Base-by-base conservation (phyloP, 2,797 vertebrate species). In the Gadopsis bispinosus region DNA sequence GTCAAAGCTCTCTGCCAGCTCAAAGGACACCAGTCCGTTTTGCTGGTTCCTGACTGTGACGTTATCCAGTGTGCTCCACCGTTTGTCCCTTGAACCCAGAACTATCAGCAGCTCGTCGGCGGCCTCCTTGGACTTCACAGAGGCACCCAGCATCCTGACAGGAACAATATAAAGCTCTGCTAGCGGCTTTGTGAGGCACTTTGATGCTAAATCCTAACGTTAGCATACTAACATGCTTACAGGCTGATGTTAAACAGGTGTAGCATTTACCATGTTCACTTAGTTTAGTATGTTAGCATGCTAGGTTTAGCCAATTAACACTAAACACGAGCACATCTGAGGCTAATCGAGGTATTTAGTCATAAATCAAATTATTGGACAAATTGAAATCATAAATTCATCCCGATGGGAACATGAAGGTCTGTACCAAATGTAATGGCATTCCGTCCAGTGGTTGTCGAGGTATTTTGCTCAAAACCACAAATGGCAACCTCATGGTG, bases 11-110 rank as follows among this genome's bases (percentile, higher is more conserved):
- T 97, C 94, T 0, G 56, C 77, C 69, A 97, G 39, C 83, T 97
- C 95, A 89, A 98, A 97, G n/a, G 95, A 95, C 80, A 97, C 93
- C 70, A 97, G 92, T 22, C 96, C 96, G 0, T 94, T 96, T 77
- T 91, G 93, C 78, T 91, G 69, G 73, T 94, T 96, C 88, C 92
- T 94, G 71, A 96, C 89, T 0, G 76, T 19, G 51, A 94, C 76
- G 58, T 95, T 84, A 58, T 97, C 95, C 80, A 97, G 85, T n/a
- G 95, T 81, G 53, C 83, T 90, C 97, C 97, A 98, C 58, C 90
- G 91, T 22, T 94, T 91, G 59, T 96, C 95, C 80, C 78, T 94
- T 26, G 88, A 95, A 45, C 95, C 96, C 76, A 98, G 69, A 67
- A 96, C 89, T 70, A 92, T 93, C 83, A 96, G 92, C 29, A 88